Evolutionary conservation across 2,888 invertebrate species (phyloP).

Genomic region (Chrysotoxum bicinctum): DNA sequence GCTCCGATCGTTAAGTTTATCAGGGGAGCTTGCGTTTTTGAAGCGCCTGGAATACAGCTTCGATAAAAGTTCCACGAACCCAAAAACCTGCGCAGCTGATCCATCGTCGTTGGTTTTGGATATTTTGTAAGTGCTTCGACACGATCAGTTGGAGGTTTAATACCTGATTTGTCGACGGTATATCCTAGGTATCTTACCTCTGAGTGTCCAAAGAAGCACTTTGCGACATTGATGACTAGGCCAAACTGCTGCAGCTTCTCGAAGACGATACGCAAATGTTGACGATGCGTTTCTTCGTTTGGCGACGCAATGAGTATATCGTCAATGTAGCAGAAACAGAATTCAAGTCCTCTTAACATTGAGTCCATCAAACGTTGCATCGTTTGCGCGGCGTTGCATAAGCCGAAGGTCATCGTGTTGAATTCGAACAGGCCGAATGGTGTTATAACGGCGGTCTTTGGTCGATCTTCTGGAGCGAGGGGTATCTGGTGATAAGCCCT

Average conservation of each 20-base stretch:
- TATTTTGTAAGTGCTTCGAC: conserved; percentile 16
- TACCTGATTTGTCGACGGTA: conserved; percentile 10
- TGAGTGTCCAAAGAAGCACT: conserved; percentile 44
- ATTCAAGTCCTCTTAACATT: conserved; percentile 9
- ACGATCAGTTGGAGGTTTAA: conserved; percentile 28
- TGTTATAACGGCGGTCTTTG: conserved; percentile 42
- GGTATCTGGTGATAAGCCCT: conserved; percentile 30
- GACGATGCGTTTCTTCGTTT: conserved; percentile 14
- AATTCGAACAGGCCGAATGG: conserved; percentile 34
- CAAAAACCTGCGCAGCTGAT: too few relatives aligned
- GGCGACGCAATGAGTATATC: too few relatives aligned
- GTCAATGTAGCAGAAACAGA: not conserved
- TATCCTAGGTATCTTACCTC: conserved; percentile 41
- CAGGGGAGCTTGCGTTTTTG: too few relatives aligned
- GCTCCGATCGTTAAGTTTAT: conserved; percentile 8
- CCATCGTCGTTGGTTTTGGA: not conserved
- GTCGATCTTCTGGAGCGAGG: conserved; percentile 23
- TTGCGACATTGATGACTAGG: conserved; percentile 31
- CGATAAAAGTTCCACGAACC: too few relatives aligned
- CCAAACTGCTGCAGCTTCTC: conserved; percentile 9
- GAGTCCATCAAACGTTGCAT: too few relatives aligned
- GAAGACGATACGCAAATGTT: conserved; percentile 11
- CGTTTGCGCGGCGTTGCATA: conserved; percentile 25
- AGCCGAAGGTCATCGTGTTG: conserved; percentile 28
- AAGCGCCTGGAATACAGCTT: not conserved